These are phyloP conservation scores for Cheiracanthium punctorium DNA, from an alignment of 2,888 invertebrate genomes.

Conservation along the genomic window DNA sequence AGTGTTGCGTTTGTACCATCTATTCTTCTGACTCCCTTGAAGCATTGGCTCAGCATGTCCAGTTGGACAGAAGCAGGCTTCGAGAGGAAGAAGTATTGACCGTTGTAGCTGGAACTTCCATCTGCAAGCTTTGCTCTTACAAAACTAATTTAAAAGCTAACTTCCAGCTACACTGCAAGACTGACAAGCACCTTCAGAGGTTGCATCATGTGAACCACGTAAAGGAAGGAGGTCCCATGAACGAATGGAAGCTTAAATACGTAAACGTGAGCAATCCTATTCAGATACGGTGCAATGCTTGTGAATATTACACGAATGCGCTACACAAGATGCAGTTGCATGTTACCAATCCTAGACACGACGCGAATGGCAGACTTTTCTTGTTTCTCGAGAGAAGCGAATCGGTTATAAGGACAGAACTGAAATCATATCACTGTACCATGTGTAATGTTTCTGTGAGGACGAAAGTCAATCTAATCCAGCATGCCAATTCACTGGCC, in stretches of 20 bases:
- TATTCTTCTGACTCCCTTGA: constrained; percentile 94
- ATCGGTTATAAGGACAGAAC: constrained; percentile 73
- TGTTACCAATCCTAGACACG: constrained; percentile 92
- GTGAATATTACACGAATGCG: constrained; percentile 98
- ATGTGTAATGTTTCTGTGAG: constrained; percentile 90
- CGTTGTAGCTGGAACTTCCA: constrained; percentile 91
- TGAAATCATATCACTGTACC: constrained; percentile 83
- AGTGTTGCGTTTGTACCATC: constrained; percentile 94
- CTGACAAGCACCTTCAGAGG: constrained; percentile 98
- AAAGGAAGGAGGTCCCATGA: constrained; percentile 93
- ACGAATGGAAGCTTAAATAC: constrained; percentile 94
- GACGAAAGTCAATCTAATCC: constrained; percentile 88
- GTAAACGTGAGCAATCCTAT: constrained; percentile 88
- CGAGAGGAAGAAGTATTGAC: constrained; percentile 90
- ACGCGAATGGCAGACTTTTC: constrained; percentile 88
- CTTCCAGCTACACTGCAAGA: constrained; percentile 99
- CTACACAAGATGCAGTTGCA: constrained; percentile 96
- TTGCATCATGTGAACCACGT: constrained; percentile 98
- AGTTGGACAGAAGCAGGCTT: constrained; percentile 91
- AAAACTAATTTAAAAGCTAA: constrained; percentile 99
- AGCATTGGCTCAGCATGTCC: constrained; percentile 92
- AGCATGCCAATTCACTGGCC: constrained; percentile 86
- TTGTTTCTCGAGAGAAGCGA: constrained; percentile 86
- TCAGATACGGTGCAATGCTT: constrained; percentile 95
- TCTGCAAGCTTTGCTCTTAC: constrained; percentile 98